Base-by-base conservation (phyloP, 2,113 vertebrate genomes). In the Sula dactylatra region DNA sequence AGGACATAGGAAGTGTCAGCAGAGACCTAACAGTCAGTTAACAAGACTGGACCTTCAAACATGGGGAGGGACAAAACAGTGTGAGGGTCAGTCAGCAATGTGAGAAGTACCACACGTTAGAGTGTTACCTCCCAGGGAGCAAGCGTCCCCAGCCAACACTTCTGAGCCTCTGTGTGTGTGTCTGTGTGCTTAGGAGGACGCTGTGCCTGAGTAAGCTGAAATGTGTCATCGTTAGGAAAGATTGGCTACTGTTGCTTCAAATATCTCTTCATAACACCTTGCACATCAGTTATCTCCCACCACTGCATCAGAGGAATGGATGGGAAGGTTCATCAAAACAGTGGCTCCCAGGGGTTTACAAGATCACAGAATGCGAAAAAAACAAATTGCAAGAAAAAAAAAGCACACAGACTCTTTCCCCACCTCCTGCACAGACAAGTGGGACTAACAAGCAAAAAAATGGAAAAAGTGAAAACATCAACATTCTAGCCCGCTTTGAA, bases 91-190 rank as follows among this genome's bases (percentile, higher is more conserved):
- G n/a, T 36, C 47, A 95, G 59, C 56, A 26, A 7, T 7, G 42
- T 24, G 24, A 64, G 44, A 54, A 38, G 16, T 15, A 36, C 13
- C 76, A 50, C 10, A 0, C 3, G 4, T 44, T 24, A 65, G 25
- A 2, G 1, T 29, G 38, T 76, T 31, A 56, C 34, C 22, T 61
- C 34, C 25, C 0, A 0, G 21, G 36, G 24, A 66, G 24, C 1
- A 0, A 49, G 32, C 17, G 16, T 21, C 52, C 22, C 42, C 85
- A 44, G 40, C n/a, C 52, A 73, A 6, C 31, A 4, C 34, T 52
- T 52, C 42, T 24, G n/a, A 78, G 59, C 16, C 59, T 50, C 10
- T 4, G 8, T 27, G 12, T 4, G 8, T 27, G 8, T 16, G 15
- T 24, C 36, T 72, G 52, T 11, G 17, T 45, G 50, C 45, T 83